A percentile compares a stretch with the other conserved stretches of the same genome.
These are phyloP conservation scores for Diadophis punctatus DNA, from an alignment of 2,113 vertebrate species.

Conservation along the genomic window DNA sequence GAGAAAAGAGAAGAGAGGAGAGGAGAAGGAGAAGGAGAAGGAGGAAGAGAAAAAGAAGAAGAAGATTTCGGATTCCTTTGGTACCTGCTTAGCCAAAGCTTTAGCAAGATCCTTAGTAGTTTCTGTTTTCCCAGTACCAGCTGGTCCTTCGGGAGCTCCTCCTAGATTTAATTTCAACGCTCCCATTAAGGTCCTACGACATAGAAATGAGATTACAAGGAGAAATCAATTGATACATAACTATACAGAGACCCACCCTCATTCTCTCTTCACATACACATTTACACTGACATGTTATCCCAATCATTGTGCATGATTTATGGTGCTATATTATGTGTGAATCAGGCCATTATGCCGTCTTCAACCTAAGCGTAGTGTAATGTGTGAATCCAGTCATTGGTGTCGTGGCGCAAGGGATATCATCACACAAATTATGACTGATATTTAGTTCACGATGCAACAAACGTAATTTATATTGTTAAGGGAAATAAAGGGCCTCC, in stretches of 20 bases:
- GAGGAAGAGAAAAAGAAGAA: not conserved
- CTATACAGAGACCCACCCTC: not conserved
- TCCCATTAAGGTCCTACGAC: constrained; percentile 86
- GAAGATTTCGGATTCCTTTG: not conserved
- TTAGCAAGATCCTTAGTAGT: constrained; percentile 95
- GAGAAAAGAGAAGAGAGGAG: not conserved
- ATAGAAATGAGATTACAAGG: not conserved
- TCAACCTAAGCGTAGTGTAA: not conserved
- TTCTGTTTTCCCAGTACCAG: constrained; percentile 96
- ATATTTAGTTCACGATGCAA: not conserved
- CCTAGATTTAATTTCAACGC: constrained; percentile 90
- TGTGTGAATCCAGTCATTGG: not conserved
- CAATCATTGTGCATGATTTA: not conserved
- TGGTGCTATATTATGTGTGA: not conserved
- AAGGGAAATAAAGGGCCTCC: not conserved
- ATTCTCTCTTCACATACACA: not conserved
- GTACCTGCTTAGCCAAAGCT: constrained; percentile 91
- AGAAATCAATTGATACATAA: not conserved
- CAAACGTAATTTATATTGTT: not conserved
- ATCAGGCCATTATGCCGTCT: not conserved
- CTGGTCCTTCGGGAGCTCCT: constrained; percentile 92
- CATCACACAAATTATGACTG: not conserved
- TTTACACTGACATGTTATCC: not conserved
- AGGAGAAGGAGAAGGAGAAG: not conserved
- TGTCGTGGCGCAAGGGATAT: not conserved